Base-by-base conservation (phyloP, 2,797 vertebrate species). In the Phalloptychus januarius region DNA sequence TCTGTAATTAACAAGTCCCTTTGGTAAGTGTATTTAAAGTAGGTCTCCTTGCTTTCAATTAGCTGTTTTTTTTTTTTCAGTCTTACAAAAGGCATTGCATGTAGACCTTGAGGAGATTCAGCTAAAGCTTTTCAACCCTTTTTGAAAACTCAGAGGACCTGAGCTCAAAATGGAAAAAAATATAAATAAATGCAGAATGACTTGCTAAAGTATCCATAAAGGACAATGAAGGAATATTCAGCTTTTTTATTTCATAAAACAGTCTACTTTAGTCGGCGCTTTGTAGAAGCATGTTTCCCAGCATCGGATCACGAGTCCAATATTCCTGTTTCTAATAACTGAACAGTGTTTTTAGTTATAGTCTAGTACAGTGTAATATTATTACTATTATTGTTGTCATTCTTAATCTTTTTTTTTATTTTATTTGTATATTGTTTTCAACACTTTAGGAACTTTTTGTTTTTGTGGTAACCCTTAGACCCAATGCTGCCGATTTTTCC, bases 71-170 rank as follows among this genome's bases (percentile, higher is more conserved):
- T 67, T 38, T 12, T 52, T 15, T 28, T 61, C 28, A 72, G 45
- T 33, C 42, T 56, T 65, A 23, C 58, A 70, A 72, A 46, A 50
- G 67, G 44, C 71, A 16, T 42, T 72, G 58, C 10, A 42, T 20
- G 25, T 74, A 36, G 58, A 61, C 45, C 7, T 23, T 65, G 45
- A 76, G 11, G 31, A 74, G 61, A 44, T 28, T 18, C 58, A 15
- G 45, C 7, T 50, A 75, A 52, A 61, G 70, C 44, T 73, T 72
- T 81, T 38, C 58, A 23, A 40, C 36, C 31, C 25, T 48, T 65
- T 28, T 65, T 61, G 15, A 75, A 45, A 75, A 46, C 56, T 25
- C 11, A 13, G 28, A 65, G 20, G 20, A 48, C 7, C 36, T 46
- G 63, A 18, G 3, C 46, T 28, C 5, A 71, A 33, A 72, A 31